Base-by-base conservation (phyloP, 2,113 vertebrate genomes). In the Columba janthina region DNA sequence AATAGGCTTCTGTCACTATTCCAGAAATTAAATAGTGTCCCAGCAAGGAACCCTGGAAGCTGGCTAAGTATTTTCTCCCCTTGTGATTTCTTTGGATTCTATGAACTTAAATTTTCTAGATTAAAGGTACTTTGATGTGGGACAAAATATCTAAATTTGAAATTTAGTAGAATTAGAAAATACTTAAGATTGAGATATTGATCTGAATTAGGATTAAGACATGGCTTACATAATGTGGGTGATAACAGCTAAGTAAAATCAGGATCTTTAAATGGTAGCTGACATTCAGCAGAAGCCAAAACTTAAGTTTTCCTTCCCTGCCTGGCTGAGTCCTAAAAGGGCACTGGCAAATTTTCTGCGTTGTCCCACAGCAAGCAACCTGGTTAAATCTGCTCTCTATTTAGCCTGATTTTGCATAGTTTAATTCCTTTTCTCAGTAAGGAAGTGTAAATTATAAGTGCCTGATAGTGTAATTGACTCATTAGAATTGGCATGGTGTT, bases 81-180 rank as follows among this genome's bases (percentile, higher is more conserved):
- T 3, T 64, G 46, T 72, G 26, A 15, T 53, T 34, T 62, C 13
- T 92, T 24, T 15, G 24, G 7, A 25, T 83, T 70, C n/a, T 77
- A 1, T 77, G 13, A 67, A 51, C 6, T 60, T 91, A 38, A 28
- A 48, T 73, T 73, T 95, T 87, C 46, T 72, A 1, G 54, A 22
- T 60, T 38, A 48, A 90, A 66, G 8, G 7, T 34, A 48, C 0
- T 0, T 38, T 22, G 15, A 19, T 40, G 14, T 65, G 36, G 31
- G 26, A 58, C 32, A 76, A 50, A 75, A 88, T 18, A 22, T 46
- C 22, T 6, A 61, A 38, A 71, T n/a, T n/a, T 84, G 29, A 76
- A 85, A 90, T 58, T 31, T 24, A 67, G 32, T 58, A 61, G 36
- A 70, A 80, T 17, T 36, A 90, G 46, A 90, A 85, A 77, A 92